A percentile compares a stretch with the other conserved stretches of the same genome.
Conservation (phyloP, 2,797 vertebrate genomes). For the Microtus agrestis region DNA sequence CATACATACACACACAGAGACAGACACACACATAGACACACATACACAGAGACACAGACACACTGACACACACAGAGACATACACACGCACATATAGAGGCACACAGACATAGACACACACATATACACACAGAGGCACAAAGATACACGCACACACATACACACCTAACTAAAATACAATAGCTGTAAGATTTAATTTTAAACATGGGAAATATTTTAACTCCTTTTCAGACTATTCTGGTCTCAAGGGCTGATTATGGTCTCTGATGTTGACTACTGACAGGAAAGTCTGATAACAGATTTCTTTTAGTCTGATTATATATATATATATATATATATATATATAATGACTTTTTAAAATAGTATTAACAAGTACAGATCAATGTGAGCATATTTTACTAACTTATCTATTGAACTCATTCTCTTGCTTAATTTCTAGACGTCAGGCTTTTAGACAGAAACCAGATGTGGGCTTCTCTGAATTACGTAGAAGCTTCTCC, state of each 20-base stretch:
- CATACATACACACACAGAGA: background rate
- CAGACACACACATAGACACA: background rate
- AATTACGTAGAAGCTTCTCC: slow-evolving; percentile 48
- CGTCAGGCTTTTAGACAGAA: slow-evolving; percentile 36
- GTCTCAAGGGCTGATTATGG: background rate
- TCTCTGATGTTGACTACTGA: background rate
- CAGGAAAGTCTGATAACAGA: background rate
- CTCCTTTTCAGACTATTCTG: slow-evolving; percentile 20
- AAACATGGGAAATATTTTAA: background rate
- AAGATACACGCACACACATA: background rate
- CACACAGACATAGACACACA: background rate
- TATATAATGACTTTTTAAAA: background rate
- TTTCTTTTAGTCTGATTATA: background rate
- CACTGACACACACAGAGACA: background rate
- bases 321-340: too few species aligned
- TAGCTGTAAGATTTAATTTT: background rate
- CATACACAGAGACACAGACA: background rate
- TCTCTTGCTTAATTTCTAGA: slow-evolving; percentile 32
- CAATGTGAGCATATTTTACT: background rate
- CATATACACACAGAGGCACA: background rate
- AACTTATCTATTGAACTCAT: slow-evolving; percentile 3
- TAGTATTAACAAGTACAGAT: slow-evolving; percentile 12
- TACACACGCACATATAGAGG: background rate
- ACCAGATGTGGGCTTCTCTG: background rate
- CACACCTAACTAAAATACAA: background rate